Evolutionary conservation across 1,140 invertebrate genomes (phyloP).

Genomic region (Trinorchestia longiramus): DNA sequence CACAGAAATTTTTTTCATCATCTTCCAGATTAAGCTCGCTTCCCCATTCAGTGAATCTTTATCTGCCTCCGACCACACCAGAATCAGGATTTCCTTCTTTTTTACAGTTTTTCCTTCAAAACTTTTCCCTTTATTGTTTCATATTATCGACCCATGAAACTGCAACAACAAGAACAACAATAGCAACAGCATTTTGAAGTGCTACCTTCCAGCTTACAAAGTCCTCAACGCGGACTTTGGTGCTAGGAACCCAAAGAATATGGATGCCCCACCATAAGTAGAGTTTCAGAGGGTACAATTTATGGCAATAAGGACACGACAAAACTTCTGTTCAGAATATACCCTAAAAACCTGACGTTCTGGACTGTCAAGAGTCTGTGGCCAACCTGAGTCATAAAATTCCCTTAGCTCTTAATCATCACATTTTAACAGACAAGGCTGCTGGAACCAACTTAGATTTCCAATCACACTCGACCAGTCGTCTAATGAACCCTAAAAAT

Average conservation of each 20-base stretch:
- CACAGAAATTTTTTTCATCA: background rate
- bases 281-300: background rate
- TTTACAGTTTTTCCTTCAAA: slow-evolving; percentile 57
- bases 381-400: slow-evolving; percentile 64
- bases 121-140: slow-evolving; percentile 58
- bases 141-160: background rate
- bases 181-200: slow-evolving; percentile 56
- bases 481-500: background rate
- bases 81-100: slow-evolving; percentile 55
- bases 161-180: too few species aligned
- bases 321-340: slow-evolving; percentile 61
- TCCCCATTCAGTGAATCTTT: background rate
- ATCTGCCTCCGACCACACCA: slow-evolving; percentile 30
- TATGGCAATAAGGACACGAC: slow-evolving; percentile 53
- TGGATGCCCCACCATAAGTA: background rate
- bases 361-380: slow-evolving; percentile 37
- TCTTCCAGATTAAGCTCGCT: background rate
- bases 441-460: background rate
- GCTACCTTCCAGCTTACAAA: slow-evolving; percentile 90
- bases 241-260: slow-evolving; percentile 32
- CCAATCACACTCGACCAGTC: slow-evolving; percentile 2
- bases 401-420: background rate
- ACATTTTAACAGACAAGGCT: background rate
- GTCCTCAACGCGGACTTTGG: slow-evolving; percentile 92
- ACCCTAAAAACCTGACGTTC: slow-evolving; percentile 61